phyloP scores from a whole-genome alignment of 2,888 invertebrate species.

The Pasiphila rectangulata region DNA sequence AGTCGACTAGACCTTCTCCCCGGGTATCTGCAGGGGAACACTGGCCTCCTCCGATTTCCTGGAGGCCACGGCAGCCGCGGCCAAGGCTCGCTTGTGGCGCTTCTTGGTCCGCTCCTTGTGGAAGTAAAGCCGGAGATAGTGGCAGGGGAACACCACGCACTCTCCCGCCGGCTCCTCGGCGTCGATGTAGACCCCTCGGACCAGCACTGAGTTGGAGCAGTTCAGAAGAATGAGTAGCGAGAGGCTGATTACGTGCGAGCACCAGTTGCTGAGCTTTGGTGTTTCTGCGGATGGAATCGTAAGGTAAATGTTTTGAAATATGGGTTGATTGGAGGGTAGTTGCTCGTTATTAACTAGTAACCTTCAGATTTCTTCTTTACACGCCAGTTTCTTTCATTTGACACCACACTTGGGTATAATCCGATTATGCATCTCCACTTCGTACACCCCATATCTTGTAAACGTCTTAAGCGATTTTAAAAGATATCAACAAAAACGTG shows the following conservation, averaged over 20 bases:
- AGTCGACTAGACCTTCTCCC: slow-evolving; percentile 62
- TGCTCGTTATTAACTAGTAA: not conserved
- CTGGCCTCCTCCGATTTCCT: slow-evolving; percentile 62
- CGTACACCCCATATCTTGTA: too few species aligned
- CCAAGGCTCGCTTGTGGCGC: slow-evolving; percentile 63
- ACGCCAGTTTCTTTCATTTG: too few species aligned
- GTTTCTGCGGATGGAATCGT: slow-evolving; percentile 76
- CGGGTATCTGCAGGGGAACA: slow-evolving; percentile 62
- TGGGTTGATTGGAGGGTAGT: not conserved
- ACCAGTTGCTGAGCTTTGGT: slow-evolving; percentile 88
- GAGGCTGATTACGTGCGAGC: slow-evolving; percentile 88
- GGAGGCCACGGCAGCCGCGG: slow-evolving; percentile 52
- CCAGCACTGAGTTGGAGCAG: slow-evolving; percentile 92
- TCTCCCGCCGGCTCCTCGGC: slow-evolving; percentile 91
- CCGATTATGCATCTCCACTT: too few species aligned
- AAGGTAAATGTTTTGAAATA: not conserved
- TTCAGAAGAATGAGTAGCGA: slow-evolving; percentile 88
- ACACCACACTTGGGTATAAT: too few species aligned
- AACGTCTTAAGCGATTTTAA: too few species aligned
- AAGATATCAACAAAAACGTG: too few species aligned
- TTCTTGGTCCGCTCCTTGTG: slow-evolving; percentile 84
- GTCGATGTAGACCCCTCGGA: slow-evolving; percentile 93
- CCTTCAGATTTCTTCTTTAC: too few species aligned
- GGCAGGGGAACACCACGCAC: slow-evolving; percentile 91
- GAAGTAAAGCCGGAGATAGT: slow-evolving; percentile 89